Evolutionary conservation across 1,140 invertebrate genomes (phyloP).

Genomic region (Drosophila takahashii): DNA sequence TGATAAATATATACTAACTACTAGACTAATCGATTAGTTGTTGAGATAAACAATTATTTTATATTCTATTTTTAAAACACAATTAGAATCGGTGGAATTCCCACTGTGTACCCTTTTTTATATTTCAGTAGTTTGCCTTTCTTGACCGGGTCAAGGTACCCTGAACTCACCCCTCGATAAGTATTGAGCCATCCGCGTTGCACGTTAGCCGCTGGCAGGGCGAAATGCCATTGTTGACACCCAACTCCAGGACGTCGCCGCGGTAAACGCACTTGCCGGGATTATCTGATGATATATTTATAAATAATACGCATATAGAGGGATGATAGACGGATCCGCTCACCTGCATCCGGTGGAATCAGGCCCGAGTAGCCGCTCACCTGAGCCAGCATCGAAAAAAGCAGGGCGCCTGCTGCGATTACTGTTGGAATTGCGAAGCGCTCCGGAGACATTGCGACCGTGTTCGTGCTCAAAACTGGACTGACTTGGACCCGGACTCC

Average conservation of each 20-base stretch:
- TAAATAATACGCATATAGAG: no score
- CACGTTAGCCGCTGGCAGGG: constrained; percentile 78
- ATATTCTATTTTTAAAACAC: no score
- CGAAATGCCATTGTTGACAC: constrained; percentile 67
- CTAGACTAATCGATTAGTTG: no score
- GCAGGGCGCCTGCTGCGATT: constrained; percentile 34
- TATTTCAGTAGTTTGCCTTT: no score
- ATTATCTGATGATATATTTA: constrained; percentile 38
- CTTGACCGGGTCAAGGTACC: constrained; percentile 23
- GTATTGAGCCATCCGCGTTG: constrained; percentile 71
- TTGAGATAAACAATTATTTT: no score
- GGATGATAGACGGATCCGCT: neutral
- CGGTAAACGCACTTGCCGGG: constrained; percentile 78
- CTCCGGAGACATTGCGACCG: constrained; percentile 54
- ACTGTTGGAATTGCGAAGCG: constrained; percentile 16
- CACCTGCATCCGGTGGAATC: constrained; percentile 69
- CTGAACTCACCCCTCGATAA: constrained; percentile 77
- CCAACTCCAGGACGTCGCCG: constrained; percentile 60
- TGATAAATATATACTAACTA: no score
- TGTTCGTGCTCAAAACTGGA: constrained; percentile 62
- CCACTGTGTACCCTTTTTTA: no score
- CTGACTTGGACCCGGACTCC: constrained; percentile 46
- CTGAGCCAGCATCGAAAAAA: constrained; percentile 27
- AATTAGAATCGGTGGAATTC: no score
- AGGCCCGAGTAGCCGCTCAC: constrained; percentile 65